Conservation (phyloP, 2,797 vertebrate genomes). For the Acropternis orthonyx region DNA sequence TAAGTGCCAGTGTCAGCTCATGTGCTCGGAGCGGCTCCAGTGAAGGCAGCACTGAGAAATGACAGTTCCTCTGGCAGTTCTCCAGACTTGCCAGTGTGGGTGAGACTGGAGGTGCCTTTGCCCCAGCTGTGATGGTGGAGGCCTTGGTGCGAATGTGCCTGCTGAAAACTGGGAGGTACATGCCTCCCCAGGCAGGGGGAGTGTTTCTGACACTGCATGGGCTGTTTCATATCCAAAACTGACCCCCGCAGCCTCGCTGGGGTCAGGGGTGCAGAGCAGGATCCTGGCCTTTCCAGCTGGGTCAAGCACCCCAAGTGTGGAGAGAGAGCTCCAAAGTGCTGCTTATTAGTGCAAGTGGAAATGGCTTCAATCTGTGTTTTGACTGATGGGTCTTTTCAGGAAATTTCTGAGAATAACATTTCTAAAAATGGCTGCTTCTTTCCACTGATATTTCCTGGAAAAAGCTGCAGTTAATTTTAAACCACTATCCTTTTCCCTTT, state of each 20-base stretch:
- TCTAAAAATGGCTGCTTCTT: conserved; percentile 71
- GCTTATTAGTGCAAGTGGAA: conserved; percentile 50
- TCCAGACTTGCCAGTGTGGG: not conserved
- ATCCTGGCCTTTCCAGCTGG: not conserved
- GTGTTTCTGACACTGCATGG: not conserved
- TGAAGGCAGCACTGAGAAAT: not conserved
- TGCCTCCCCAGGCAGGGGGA: not conserved
- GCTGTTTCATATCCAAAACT: not conserved
- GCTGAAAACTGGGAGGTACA: not conserved
- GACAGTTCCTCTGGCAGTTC: not conserved
- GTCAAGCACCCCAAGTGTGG: not conserved
- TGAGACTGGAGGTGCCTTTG: not conserved
- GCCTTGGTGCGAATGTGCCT: not conserved
- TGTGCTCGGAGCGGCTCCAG: fast-evolving
- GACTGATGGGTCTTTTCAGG: conserved; percentile 72
- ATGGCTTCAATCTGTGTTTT: conserved; percentile 64
- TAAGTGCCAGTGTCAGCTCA: not conserved
- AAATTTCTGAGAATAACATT: conserved; percentile 69
- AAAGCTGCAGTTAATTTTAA: conserved; percentile 67
- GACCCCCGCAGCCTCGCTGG: not conserved
- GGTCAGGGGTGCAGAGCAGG: not conserved
- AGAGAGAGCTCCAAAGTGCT: not conserved
- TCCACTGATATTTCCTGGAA: conserved; percentile 72
- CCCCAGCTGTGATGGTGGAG: not conserved
- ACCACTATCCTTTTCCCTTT: conserved; percentile 66